Percentiles rank a stretch among this genome's conserved stretches.
phyloP scores from a whole-genome alignment of 2,888 invertebrate species.

The Phortica magna region DNA sequence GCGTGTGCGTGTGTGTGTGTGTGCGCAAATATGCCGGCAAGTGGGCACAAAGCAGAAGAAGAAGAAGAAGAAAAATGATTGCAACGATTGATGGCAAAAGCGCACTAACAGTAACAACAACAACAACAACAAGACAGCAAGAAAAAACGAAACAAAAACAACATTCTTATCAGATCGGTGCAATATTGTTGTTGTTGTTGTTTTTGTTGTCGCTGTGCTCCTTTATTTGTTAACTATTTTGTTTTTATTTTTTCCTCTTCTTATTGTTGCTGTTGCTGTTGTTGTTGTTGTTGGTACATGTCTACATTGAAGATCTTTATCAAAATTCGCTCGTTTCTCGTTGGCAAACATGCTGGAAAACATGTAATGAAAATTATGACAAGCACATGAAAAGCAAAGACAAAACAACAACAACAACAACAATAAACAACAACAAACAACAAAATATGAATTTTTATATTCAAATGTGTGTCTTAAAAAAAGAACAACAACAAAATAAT shows the following conservation, averaged over 20 bases:
- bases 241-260: conserved; percentile 21
- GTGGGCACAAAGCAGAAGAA: neutral
- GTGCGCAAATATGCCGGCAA: neutral
- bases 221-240: conserved; percentile 1
- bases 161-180: conserved; percentile 68
- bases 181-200: conserved; percentile 51
- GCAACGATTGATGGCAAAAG: conserved; percentile 38
- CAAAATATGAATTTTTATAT: conserved; percentile 18
- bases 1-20: neutral
- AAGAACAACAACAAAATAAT: conserved; percentile 33
- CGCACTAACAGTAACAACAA: conserved; percentile 48
- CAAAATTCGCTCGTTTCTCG: conserved; percentile 47
- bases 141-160: conserved; percentile 50
- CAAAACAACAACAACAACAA: conserved; percentile 40
- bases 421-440: conserved; percentile 42
- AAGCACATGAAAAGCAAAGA: conserved; percentile 55
- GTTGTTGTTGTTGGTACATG: conserved; percentile 44
- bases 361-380: conserved; percentile 73
- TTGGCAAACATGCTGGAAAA: conserved; percentile 42
- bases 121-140: conserved; percentile 1
- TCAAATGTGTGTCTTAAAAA: neutral
- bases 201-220: conserved; percentile 3
- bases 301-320: conserved; percentile 63
- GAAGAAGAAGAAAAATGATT: neutral
- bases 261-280: conserved; percentile 26